These are phyloP conservation scores for Plestiodon gilberti DNA, from an alignment of 2,113 vertebrate species.

Conservation along the genomic window DNA sequence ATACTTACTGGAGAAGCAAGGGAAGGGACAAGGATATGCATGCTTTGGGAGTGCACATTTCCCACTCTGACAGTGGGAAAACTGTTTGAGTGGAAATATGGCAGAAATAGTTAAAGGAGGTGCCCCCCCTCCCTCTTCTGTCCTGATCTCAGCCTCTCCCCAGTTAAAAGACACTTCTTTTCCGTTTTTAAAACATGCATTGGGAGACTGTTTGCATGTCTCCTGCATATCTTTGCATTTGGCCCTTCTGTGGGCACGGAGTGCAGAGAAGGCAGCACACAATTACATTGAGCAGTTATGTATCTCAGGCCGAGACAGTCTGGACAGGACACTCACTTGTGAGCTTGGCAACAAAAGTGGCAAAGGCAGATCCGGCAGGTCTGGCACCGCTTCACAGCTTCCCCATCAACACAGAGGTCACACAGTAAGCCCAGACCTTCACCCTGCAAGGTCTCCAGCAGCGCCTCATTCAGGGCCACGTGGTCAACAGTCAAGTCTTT, in stretches of 20 bases:
- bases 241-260: neutral
- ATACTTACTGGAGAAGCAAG: no score
- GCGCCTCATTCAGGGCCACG: constrained; percentile 85
- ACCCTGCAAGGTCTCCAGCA: constrained; percentile 77
- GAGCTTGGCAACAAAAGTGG: constrained; percentile 91
- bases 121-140: neutral
- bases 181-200: neutral
- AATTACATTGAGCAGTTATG: neutral
- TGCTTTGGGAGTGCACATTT: no score
- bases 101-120: neutral
- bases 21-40: no score
- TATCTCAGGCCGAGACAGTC: neutral
- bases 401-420: constrained; percentile 87
- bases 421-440: constrained; percentile 76
- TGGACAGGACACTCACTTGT: constrained; percentile 79
- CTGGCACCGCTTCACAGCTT: constrained; percentile 84
- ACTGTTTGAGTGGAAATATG: neutral
- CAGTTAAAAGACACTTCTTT: neutral
- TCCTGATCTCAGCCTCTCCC: neutral
- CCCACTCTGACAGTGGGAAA: neutral
- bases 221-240: neutral
- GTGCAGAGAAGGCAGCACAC: neutral
- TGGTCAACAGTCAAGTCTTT: constrained; percentile 83
- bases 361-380: constrained; percentile 87
- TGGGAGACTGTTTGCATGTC: neutral